Base-by-base conservation (phyloP, 2,888 invertebrate genomes). In the Phragmatobia fuliginosa region DNA sequence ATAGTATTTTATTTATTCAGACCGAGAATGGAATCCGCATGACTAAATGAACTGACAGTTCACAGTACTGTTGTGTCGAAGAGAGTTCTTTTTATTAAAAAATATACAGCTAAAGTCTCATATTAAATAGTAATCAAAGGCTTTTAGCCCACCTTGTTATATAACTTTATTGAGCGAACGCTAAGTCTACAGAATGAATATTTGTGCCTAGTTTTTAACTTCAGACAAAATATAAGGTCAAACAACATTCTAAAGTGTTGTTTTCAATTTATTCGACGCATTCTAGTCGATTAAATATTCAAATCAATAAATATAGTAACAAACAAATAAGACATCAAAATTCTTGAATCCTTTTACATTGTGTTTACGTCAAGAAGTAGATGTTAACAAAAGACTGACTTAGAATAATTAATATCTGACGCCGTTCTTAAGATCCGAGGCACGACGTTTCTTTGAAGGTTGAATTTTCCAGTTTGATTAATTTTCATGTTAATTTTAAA, bases 371-470 rank as follows among this genome's bases (percentile, higher is more conserved):
- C 52, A 59, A 56, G 66, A 62, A 70, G 41, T 38, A 18, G 32
- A 62, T 28, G 45, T 49, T 56, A 45, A 49, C 28, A 14, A 66
- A 59, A 52, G 28, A 67, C 45, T 63, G 63, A 45, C 33, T 52
- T 14, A 38, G 52, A 67, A 67, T 71, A 60, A 71, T 63, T 71
- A 63, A 52, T 63, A 64, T 71, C 60, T 60, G 58, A 62, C 63
- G 32, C 36, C 36, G 32, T 38, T 31, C 58, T 66, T 58, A 66
- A 66, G 31, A 45, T 63, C 38, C 31, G 49, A 31, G 18, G 61
- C 65, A 64, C 60, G 64, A 67, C 21, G 64, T 71, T 69, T 67
- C 67, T 71, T 61, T 61, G 67, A 67, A 64, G 61, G 61, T 67
- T 71, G 25, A 38, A 60, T 45, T 45, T 68, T 56, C 65, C n/a